These are phyloP conservation scores for Vombatus ursinus DNA, from an alignment of 2,113 vertebrate genomes.

Conservation along the genomic window DNA sequence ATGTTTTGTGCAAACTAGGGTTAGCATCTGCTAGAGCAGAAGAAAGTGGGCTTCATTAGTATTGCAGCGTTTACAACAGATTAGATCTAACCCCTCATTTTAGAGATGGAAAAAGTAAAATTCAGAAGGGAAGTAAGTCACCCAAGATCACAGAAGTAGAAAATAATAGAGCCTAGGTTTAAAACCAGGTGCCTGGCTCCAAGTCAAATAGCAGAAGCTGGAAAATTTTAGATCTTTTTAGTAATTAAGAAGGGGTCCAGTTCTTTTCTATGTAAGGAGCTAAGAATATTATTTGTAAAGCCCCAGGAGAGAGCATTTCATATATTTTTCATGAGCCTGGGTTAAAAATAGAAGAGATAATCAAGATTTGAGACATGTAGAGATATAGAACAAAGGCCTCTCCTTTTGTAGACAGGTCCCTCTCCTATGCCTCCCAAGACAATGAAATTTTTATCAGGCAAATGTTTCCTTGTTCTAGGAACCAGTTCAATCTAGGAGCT, in stretches of 20 bases:
- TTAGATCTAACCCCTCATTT: neutral
- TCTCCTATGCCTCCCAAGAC: neutral
- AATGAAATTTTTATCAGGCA: neutral
- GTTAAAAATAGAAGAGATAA: neutral
- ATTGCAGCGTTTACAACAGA: neutral
- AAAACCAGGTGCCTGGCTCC: neutral
- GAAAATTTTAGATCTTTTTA: neutral
- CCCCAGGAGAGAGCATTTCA: neutral
- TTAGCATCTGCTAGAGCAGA: neutral
- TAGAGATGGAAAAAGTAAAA: neutral
- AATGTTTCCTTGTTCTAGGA: neutral
- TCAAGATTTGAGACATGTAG: neutral
- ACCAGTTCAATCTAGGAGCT: neutral
- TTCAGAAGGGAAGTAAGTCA: neutral
- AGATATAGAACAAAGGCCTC: neutral
- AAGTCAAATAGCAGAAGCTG: neutral
- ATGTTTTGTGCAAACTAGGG: neutral
- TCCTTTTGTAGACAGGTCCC: neutral
- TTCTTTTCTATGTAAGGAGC: neutral
- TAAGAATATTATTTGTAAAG: neutral
- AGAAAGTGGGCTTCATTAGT: neutral
- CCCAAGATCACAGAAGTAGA: neutral
- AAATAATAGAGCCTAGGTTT: neutral
- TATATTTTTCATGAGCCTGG: neutral
- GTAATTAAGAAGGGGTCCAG: neutral